phyloP scores from a whole-genome alignment of 2,113 vertebrate genomes.

The Prinia subflava region DNA sequence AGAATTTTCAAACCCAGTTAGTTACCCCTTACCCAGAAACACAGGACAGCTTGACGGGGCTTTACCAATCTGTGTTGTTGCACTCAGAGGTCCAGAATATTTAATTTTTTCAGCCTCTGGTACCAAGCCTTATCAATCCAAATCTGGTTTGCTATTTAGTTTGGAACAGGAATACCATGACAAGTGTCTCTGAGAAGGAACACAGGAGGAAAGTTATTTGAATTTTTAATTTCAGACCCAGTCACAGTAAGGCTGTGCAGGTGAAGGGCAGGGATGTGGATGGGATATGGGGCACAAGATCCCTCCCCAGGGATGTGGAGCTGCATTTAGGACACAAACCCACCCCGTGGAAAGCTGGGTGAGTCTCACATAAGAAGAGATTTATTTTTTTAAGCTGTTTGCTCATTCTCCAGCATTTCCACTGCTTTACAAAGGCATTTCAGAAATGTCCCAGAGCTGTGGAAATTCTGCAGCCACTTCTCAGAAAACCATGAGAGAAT shows the following conservation, averaged over 20 bases:
- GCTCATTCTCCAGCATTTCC: slow-evolving; percentile 30
- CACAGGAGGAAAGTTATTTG: not conserved
- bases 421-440: slow-evolving; percentile 16
- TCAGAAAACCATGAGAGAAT: slow-evolving; percentile 49
- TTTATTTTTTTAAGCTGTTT: not conserved
- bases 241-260: not conserved
- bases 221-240: not conserved
- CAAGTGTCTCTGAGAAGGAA: not conserved
- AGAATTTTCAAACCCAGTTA: not conserved
- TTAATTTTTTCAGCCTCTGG: not conserved
- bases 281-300: rapidly evolving
- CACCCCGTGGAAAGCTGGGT: not conserved
- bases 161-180: not conserved
- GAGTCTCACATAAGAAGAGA: not conserved
- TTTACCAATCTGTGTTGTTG: not conserved
- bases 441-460: slow-evolving; percentile 28
- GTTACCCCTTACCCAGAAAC: not conserved
- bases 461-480: slow-evolving; percentile 58
- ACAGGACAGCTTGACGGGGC: not conserved
- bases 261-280: not conserved
- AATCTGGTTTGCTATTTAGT: not conserved
- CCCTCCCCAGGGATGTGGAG: not conserved
- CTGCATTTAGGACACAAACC: not conserved
- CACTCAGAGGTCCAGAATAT: not conserved
- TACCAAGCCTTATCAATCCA: not conserved